Conservation (phyloP, 1,140 invertebrate genomes). For the Chrysoperla carnea region DNA sequence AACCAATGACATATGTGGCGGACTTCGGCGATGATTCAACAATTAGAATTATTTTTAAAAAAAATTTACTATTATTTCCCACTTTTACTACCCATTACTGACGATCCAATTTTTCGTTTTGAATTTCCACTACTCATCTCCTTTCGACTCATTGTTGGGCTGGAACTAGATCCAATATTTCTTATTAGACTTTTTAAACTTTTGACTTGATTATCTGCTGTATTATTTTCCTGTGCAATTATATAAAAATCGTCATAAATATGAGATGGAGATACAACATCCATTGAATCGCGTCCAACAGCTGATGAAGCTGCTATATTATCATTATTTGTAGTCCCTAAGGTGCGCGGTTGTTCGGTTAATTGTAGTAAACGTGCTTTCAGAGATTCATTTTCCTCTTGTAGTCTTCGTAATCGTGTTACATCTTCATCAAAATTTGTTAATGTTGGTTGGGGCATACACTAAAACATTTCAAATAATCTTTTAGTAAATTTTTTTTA, state of each 20-base stretch:
- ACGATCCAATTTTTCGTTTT: constrained; percentile 8
- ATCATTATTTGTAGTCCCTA: too few relatives aligned
- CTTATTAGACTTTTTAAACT: constrained; percentile 56
- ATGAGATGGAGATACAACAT: constrained; percentile 47
- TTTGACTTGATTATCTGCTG: constrained; percentile 40
- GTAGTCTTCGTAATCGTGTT: constrained; percentile 53
- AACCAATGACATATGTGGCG: too few relatives aligned
- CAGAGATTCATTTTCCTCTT: constrained; percentile 66
- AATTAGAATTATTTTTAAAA: neutral
- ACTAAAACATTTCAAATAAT: constrained; percentile 24
- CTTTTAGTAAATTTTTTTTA: too few relatives aligned
- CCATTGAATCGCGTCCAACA: constrained; percentile 29
- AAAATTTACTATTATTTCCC: constrained; percentile 2
- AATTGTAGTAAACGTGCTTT: constrained; percentile 31
- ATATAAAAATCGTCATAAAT: constrained; percentile 86
- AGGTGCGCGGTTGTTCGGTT: constrained; percentile 24
- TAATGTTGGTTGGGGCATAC: constrained; percentile 66
- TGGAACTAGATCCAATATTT: constrained; percentile 60
- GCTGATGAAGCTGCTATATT: constrained; percentile 21
- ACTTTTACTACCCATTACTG: constrained; percentile 1
- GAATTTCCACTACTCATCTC: constrained; percentile 23
- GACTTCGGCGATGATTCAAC: too few relatives aligned
- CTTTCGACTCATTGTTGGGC: constrained; percentile 59
- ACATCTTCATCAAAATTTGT: constrained; percentile 74
- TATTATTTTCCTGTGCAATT: constrained; percentile 56